Evolutionary conservation across 1,140 invertebrate species (phyloP).

Genomic region (Platorchestia sp.): DNA sequence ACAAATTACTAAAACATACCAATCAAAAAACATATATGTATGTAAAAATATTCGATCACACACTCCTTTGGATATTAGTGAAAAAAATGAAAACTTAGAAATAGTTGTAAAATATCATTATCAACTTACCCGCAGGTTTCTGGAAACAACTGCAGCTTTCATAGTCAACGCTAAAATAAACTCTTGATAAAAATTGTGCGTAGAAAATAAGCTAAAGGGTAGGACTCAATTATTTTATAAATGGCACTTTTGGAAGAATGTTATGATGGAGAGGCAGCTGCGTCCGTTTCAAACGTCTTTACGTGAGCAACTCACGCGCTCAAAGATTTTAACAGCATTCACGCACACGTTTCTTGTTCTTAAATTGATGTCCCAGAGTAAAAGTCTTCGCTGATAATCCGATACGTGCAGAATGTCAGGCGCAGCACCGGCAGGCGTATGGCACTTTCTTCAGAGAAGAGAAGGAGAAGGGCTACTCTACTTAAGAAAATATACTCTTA

Average conservation of each 20-base stretch:
- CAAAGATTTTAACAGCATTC: neutral
- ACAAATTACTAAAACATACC: too few species aligned
- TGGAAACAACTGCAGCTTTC: conserved; percentile 43
- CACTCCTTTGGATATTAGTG: too few species aligned
- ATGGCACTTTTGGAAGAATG: neutral
- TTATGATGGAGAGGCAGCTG: neutral
- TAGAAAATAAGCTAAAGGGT: neutral
- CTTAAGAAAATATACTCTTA: conserved; percentile 24
- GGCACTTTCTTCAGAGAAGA: conserved; percentile 20
- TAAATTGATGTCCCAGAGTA: neutral
- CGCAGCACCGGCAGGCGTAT: neutral
- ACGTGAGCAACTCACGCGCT: neutral
- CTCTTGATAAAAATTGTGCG: neutral
- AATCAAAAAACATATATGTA: too few species aligned
- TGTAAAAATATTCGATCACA: too few species aligned
- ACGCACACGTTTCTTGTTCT: neutral
- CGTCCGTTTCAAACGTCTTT: neutral
- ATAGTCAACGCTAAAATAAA: neutral
- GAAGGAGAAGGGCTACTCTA: neutral
- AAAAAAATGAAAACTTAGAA: too few species aligned
- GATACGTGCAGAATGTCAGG: neutral
- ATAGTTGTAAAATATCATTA: neutral
- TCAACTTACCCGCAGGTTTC: conserved; percentile 20
- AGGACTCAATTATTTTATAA: neutral
- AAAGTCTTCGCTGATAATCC: neutral